Evolutionary conservation across 1,140 invertebrate species (phyloP).

Genomic region (Carposina sasakii): DNA sequence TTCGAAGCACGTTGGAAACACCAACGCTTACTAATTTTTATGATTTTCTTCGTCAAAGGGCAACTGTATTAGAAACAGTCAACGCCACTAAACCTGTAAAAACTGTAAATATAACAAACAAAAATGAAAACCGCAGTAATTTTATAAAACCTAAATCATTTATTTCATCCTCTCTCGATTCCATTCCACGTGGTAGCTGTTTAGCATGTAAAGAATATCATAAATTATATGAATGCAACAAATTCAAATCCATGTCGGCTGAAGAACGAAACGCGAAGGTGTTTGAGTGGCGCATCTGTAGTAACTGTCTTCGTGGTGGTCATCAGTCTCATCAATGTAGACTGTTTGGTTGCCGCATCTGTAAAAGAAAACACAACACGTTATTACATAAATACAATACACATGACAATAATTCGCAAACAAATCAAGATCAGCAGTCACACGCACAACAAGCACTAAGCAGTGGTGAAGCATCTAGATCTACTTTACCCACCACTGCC

Average conservation of each 20-base stretch:
- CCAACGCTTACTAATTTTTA: neutral
- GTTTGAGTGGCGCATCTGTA: neutral
- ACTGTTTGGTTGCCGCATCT: neutral
- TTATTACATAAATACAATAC: slow-evolving; percentile 3
- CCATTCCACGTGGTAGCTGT: neutral
- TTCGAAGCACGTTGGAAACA: neutral
- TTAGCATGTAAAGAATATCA: slow-evolving; percentile 2
- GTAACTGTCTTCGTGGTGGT: slow-evolving; percentile 2
- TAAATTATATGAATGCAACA: neutral
- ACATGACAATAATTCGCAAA: too few species aligned
- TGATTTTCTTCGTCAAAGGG: slow-evolving; percentile 5
- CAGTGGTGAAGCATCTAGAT: too few species aligned
- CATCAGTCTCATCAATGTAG: neutral
- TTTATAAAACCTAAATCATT: neutral
- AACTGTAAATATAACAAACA: neutral
- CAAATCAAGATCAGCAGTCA: too few species aligned
- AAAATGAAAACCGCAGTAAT: too few species aligned
- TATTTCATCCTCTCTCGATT: neutral
- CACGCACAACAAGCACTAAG: too few species aligned
- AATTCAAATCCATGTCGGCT: neutral
- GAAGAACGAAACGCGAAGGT: neutral
- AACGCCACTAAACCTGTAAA: neutral
- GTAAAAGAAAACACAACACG: slow-evolving; percentile 6
- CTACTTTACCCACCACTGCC: too few species aligned
- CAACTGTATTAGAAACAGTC: slow-evolving; percentile 6